phyloP scores from a whole-genome alignment of 1,140 invertebrate species.

The Matsumurasca onukii region DNA sequence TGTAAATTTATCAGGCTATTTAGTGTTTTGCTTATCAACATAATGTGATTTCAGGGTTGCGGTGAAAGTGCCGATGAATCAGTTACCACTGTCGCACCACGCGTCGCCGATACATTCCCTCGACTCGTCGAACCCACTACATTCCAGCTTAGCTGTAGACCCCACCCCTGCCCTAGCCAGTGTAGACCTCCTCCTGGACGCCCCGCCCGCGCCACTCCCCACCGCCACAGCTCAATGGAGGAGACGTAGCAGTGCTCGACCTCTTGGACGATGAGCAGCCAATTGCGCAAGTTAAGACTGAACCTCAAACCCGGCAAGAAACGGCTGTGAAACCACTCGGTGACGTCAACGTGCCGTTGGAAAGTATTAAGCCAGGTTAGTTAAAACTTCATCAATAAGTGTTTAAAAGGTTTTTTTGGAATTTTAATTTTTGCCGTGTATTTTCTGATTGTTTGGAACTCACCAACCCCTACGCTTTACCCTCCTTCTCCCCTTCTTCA shows the following conservation, averaged over 20 bases:
- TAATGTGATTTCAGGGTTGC: constrained; percentile 55
- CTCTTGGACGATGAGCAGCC: constrained; percentile 1
- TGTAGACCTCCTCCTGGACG: too few relatives aligned
- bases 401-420: too few relatives aligned
- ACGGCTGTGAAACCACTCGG: constrained; percentile 55
- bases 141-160: not conserved
- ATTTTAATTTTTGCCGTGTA: too few relatives aligned
- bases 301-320: not conserved
- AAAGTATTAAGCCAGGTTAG: constrained; percentile 71
- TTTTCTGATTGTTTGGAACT: too few relatives aligned
- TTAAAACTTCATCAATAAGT: not conserved
- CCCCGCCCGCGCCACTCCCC: too few relatives aligned
- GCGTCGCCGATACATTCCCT: not conserved
- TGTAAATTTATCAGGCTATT: too few relatives aligned
- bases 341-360: constrained; percentile 73
- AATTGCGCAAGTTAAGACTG: not conserved
- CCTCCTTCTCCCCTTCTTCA: too few relatives aligned
- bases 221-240: too few relatives aligned
- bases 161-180: not conserved
- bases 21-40: too few relatives aligned
- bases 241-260: too few relatives aligned
- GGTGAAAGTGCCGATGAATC: constrained; percentile 72
- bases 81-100: constrained; percentile 46
- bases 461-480: too few relatives aligned
- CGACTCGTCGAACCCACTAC: not conserved